A percentile compares a stretch with the other conserved stretches of the same genome.
Evolutionary conservation across 2,113 vertebrate genomes (phyloP).

Genomic region (Hemibagrus wyckioides): DNA sequence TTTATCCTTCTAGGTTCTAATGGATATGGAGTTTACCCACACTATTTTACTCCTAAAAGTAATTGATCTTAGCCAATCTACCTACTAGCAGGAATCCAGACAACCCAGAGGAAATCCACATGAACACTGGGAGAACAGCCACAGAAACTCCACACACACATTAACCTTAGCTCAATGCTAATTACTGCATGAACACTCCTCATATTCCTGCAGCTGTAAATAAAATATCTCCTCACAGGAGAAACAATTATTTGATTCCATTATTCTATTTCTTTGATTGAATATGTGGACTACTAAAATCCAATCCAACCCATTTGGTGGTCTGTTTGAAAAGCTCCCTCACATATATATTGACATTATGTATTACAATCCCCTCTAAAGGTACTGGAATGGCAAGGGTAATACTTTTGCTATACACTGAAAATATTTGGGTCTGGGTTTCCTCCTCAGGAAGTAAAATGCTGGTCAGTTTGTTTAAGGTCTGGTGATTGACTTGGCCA

Average conservation of each 20-base stretch:
- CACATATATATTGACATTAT: background rate
- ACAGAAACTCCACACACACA: background rate
- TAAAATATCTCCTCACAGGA: background rate
- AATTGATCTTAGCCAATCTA: background rate
- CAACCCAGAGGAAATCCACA: background rate
- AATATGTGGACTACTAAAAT: background rate
- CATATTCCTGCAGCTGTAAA: background rate
- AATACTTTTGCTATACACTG: background rate
- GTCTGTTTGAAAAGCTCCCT: background rate
- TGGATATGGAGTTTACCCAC: background rate
- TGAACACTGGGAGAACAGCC: background rate
- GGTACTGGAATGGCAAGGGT: background rate
- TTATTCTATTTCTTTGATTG: too few species aligned
- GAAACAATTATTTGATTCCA: background rate
- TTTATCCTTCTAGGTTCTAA: background rate
- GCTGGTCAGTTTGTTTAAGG: background rate
- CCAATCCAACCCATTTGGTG: background rate
- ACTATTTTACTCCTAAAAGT: background rate
- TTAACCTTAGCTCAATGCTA: background rate
- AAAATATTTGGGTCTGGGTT: background rate
- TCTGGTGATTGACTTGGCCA: background rate
- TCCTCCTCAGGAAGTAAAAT: background rate
- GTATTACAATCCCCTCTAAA: background rate
- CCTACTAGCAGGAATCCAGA: background rate
- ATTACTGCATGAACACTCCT: background rate